Conservation (phyloP, 2,888 invertebrate species). For the Plemyria rubiginata region DNA sequence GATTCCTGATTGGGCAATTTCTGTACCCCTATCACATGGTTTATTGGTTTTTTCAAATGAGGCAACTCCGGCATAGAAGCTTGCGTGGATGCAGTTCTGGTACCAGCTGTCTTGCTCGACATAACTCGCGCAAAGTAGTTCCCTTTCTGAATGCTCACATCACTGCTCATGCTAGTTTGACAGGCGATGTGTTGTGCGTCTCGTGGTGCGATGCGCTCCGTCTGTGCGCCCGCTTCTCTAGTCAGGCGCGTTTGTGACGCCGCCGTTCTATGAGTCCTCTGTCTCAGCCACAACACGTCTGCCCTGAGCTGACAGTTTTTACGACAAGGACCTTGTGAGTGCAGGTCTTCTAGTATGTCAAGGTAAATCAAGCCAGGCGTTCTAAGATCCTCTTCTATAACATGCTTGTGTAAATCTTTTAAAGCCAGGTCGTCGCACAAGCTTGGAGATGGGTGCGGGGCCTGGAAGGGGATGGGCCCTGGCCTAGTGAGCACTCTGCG, state of each 20-base stretch:
- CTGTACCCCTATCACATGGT: neutral
- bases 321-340: constrained; percentile 4
- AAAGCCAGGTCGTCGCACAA: neutral
- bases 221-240: neutral
- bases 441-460: neutral
- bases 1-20: neutral
- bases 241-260: neutral
- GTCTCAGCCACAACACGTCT: neutral
- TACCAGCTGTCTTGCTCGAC: neutral
- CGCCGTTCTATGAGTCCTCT: neutral
- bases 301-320: constrained; percentile 2
- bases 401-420: constrained; percentile 3
- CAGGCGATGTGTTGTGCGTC: neutral
- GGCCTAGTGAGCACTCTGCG: neutral
- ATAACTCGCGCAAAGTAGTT: neutral
- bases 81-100: neutral
- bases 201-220: neutral
- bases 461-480: neutral
- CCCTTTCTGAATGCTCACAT: neutral
- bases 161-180: neutral
- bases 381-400: constrained; percentile 2
- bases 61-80: neutral
- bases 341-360: neutral
- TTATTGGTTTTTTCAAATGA: neutral
- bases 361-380: neutral